Conservation (phyloP, 2,113 vertebrate species). For the Porphyrio hochstetteri region DNA sequence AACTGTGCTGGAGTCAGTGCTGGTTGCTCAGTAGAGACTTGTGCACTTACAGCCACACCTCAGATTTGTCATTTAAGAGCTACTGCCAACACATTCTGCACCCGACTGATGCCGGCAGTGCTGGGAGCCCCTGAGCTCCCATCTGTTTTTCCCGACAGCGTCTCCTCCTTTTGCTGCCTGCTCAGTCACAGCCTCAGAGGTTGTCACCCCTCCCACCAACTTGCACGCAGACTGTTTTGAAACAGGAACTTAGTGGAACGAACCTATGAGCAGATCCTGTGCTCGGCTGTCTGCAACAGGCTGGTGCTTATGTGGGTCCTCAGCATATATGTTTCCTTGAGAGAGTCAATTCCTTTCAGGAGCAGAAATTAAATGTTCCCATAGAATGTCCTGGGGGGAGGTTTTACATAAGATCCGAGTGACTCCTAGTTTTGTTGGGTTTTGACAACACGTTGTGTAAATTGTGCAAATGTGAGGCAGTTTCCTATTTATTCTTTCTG, state of each 20-base stretch:
- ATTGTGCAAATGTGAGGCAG: neutral
- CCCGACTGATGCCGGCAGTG: rapidly evolving
- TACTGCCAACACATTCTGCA: neutral
- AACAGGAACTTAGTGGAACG: neutral
- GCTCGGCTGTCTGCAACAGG: neutral
- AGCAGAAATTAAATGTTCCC: neutral
- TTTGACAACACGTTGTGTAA: neutral
- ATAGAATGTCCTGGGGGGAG: neutral
- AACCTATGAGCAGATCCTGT: neutral
- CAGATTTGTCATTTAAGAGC: neutral
- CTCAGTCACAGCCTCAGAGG: neutral
- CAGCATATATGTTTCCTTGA: neutral
- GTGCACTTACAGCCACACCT: neutral
- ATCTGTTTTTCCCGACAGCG: rapidly evolving
- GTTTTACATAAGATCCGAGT: neutral
- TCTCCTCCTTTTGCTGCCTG: neutral
- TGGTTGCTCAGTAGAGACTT: neutral
- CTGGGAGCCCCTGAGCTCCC: neutral
- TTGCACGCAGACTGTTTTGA: rapidly evolving
- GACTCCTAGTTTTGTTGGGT: neutral
- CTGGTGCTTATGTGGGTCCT: neutral
- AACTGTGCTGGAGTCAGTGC: neutral
- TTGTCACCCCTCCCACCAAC: neutral
- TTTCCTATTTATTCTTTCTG: neutral
- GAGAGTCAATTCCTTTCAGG: neutral